These are phyloP conservation scores for Sebastes diploproa DNA, from an alignment of 2,797 vertebrate species.

Conservation along the genomic window DNA sequence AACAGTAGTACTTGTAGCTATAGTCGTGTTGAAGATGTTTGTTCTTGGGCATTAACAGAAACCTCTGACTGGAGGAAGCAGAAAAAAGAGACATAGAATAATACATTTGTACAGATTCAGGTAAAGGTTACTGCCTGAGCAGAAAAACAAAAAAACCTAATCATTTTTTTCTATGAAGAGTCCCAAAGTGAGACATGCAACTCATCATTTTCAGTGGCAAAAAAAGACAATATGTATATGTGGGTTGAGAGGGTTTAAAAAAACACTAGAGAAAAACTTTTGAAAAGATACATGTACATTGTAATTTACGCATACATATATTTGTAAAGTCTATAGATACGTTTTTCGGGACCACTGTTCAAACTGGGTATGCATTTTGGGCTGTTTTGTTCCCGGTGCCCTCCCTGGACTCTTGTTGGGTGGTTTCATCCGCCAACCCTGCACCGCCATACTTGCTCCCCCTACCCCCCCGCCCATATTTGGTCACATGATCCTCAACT, in stretches of 20 bases:
- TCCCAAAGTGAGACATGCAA: constrained; percentile 78
- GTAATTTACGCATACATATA: constrained; percentile 81
- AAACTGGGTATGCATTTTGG: constrained; percentile 58
- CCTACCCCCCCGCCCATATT: constrained; percentile 21
- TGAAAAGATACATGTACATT: constrained; percentile 76
- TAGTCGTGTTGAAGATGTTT: constrained; percentile 82
- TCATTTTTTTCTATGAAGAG: constrained; percentile 68
- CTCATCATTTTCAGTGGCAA: constrained; percentile 72
- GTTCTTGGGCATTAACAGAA: constrained; percentile 84
- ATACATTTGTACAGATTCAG: constrained; percentile 81
- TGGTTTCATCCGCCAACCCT: constrained; percentile 23
- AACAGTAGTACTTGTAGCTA: constrained; percentile 83
- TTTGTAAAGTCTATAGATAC: constrained; percentile 76
- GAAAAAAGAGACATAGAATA: constrained; percentile 67
- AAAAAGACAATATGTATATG: constrained; percentile 63
- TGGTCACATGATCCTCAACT: constrained; percentile 51
- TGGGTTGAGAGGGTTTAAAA: constrained; percentile 58
- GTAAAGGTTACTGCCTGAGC: constrained; percentile 71
- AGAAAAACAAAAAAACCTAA: constrained; percentile 57
- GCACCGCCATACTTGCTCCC: constrained; percentile 5
- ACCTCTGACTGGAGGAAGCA: constrained; percentile 67
- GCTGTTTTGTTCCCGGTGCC: constrained; percentile 55
- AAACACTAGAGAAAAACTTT: constrained; percentile 57
- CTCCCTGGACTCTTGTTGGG: constrained; percentile 42
- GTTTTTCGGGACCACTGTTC: constrained; percentile 75